Evolutionary conservation across 2,797 vertebrate genomes (phyloP), one percentile per base, ranked within the genome.

Genomic region (Micrastur ruficollis): DNA sequence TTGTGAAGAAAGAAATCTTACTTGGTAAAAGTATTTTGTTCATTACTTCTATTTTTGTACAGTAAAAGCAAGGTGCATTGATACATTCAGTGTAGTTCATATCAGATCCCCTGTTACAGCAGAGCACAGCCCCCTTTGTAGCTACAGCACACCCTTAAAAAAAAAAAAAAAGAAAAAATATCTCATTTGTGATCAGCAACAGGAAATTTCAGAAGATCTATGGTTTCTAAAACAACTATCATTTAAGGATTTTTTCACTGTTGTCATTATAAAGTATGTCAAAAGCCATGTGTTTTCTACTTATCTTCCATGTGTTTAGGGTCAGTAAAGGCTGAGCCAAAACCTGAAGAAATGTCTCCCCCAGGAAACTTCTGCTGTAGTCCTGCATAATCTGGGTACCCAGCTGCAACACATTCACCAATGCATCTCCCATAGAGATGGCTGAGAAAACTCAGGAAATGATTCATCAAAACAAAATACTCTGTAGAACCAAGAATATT

Each of bases 21-120:
- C 50, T 89, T 94, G 55, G 44, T 80, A 93, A 89, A 97, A 88
- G 61, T 86, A 86, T 95, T 90, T 95, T 93, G 80, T 95, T 95
- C 53, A 40, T 95, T 94, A 62, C 15, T 79, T 42, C 23, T 73
- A 4, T 85, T 86, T 74, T 91, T 89, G 49, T 85, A 81, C 10
- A 65, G 21, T 50, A 55, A 72, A 49, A 15, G 47, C 44, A 95
- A 78, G 34, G 19, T 94, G 47, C 68, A 83, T 93, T 94, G 58
- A 86, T 53, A 58, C 1, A 13, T 89, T 93, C 68, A 52, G 46
- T 71, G 66, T 58, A 63, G 88, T 93, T 96, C 72, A 23, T 89
- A 83, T 70, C 81, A 88, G 90, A 95, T 36, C 52, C 67, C 44
- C 55, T 71, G 16, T 86, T 92, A 86, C 14, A 87, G 91, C 38